Percentiles rank a stretch among this genome's conserved stretches.
These are phyloP conservation scores for Blomia tropicalis DNA, from an alignment of 2,888 invertebrate species.

Conservation along the genomic window DNA sequence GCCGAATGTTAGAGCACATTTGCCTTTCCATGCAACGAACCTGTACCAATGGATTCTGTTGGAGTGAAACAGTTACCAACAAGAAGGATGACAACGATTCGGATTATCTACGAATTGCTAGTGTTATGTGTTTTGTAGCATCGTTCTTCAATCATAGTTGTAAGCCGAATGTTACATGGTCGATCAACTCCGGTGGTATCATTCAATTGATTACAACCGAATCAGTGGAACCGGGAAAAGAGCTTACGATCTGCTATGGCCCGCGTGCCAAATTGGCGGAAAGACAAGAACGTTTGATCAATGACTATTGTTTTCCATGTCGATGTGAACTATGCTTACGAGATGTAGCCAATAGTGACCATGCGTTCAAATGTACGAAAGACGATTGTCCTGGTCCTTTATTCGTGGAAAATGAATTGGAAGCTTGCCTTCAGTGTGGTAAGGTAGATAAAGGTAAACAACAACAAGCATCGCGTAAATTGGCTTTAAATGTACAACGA, in stretches of 20 bases:
- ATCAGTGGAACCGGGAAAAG: background rate
- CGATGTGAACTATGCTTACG: background rate
- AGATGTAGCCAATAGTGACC: background rate
- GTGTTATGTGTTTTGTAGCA: background rate
- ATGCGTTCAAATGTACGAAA: background rate
- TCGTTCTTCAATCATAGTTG: background rate
- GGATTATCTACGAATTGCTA: background rate
- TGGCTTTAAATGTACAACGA: background rate
- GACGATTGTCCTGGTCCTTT: background rate
- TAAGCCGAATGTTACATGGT: background rate
- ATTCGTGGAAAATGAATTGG: background rate
- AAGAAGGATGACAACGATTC: background rate
- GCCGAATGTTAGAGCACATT: background rate
- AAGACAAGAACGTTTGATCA: background rate
- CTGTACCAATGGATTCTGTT: background rate
- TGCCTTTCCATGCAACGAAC: background rate
- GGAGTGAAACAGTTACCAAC: background rate
- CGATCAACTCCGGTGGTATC: background rate
- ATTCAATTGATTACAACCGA: background rate
- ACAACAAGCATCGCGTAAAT: background rate
- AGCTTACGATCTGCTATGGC: background rate
- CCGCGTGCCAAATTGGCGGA: background rate
- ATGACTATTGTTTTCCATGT: slow-evolving; percentile 7
- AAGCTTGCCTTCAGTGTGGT: background rate
- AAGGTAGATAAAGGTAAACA: background rate